Evolutionary conservation across 2,888 invertebrate species (phyloP).

Genomic region (Conus canariensis): DNA sequence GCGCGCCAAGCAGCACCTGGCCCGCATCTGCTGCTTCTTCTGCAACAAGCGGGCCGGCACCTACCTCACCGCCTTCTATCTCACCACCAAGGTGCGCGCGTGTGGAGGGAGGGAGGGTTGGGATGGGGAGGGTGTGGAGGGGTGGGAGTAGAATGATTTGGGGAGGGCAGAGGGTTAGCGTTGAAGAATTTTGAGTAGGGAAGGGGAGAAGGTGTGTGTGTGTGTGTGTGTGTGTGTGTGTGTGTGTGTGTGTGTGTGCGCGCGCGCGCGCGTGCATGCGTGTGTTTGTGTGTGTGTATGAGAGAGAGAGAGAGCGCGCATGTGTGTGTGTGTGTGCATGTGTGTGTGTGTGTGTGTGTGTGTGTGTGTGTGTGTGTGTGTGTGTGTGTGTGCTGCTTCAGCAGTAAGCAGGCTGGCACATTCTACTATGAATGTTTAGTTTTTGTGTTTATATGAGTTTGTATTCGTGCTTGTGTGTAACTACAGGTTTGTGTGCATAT

Average conservation of each 20-base stretch:
- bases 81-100: conserved; percentile 63
- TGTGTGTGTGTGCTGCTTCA: neutral
- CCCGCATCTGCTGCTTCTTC: conserved; percentile 66
- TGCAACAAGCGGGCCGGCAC: conserved; percentile 72
- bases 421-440: neutral
- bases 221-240: neutral
- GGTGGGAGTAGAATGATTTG: neutral
- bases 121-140: neutral
- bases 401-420: neutral
- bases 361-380: neutral
- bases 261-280: neutral
- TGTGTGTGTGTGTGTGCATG: neutral
- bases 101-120: neutral
- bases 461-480: neutral
- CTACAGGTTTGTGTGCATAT: neutral
- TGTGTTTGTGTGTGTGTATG: neutral
- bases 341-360: neutral
- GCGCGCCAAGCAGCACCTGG: conserved; percentile 62
- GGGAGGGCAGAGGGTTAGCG: neutral
- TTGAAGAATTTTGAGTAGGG: neutral
- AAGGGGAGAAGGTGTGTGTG: neutral
- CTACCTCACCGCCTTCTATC: conserved; percentile 68
- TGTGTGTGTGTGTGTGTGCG: neutral
- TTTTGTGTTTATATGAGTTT: neutral
- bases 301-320: too few species aligned